These are phyloP conservation scores for Tragelaphus scriptus DNA, from an alignment of 2,113 vertebrate genomes.

Conservation along the genomic window DNA sequence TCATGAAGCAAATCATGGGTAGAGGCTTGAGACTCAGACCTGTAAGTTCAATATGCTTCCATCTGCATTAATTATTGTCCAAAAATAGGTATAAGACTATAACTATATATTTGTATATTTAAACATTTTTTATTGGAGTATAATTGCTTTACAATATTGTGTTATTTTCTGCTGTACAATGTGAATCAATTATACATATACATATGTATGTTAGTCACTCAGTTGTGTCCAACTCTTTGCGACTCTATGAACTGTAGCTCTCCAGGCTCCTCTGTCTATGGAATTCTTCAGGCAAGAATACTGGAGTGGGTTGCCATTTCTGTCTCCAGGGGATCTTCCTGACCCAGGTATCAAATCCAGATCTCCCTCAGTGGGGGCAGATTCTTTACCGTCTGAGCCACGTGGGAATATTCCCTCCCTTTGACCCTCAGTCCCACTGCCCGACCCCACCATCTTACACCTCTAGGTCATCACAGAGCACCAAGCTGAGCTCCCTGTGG, in stretches of 20 bases:
- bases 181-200: background rate
- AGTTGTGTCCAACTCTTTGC: background rate
- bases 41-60: background rate
- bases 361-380: background rate
- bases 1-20: background rate
- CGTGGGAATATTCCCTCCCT: background rate
- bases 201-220: background rate
- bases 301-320: background rate
- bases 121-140: background rate
- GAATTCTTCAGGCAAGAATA: background rate
- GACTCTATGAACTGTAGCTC: background rate
- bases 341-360: background rate
- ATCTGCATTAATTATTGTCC: background rate
- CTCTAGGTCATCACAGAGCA: background rate
- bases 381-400: background rate
- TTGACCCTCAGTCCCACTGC: background rate
- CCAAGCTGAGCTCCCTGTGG: background rate
- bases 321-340: background rate
- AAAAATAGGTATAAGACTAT: background rate
- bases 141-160: background rate
- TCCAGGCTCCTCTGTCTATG: background rate
- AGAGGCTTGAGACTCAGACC: background rate
- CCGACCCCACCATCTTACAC: background rate
- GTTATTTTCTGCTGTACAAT: background rate
- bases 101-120: background rate